Percentiles rank a stretch among this genome's conserved stretches.
phyloP scores from a whole-genome alignment of 1,140 invertebrate species.

The Streblospio benedicti region DNA sequence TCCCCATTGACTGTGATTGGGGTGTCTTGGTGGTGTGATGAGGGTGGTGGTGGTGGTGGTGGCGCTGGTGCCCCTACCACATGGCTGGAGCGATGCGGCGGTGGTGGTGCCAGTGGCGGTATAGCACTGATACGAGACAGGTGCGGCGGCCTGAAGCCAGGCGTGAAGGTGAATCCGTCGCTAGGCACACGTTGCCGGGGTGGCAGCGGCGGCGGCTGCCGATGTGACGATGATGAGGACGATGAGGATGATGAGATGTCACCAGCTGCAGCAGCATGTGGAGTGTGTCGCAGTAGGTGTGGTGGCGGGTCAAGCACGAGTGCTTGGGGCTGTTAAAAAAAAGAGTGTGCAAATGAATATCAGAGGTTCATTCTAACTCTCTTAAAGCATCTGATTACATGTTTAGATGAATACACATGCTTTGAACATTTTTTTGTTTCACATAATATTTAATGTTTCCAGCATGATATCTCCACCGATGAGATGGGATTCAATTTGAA shows the following conservation, averaged over 20 bases:
- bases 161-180: constrained; percentile 35
- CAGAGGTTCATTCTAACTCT: not conserved
- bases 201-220: constrained; percentile 45
- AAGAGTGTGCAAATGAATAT: constrained; percentile 3
- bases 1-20: constrained; percentile 8
- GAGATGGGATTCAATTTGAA: no score
- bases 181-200: no score
- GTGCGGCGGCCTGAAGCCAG: constrained; percentile 32
- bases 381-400: not conserved
- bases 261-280: not conserved
- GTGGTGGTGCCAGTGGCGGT: constrained; percentile 52
- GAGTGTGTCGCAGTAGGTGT: constrained; percentile 10
- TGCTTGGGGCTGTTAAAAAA: constrained; percentile 7
- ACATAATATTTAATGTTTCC: no score
- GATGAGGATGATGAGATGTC: constrained; percentile 18
- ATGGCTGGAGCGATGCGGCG: constrained; percentile 38
- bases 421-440: no score
- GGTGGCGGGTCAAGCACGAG: constrained; percentile 15
- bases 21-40: constrained; percentile 19
- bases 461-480: no score
- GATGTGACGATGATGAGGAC: constrained; percentile 31
- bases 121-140: constrained; percentile 52
- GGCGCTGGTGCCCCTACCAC: constrained; percentile 23
- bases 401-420: no score
- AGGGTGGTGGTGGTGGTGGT: constrained; percentile 18